Evolutionary conservation across 2,888 invertebrate species (phyloP).

Genomic region (Aromia moschata): DNA sequence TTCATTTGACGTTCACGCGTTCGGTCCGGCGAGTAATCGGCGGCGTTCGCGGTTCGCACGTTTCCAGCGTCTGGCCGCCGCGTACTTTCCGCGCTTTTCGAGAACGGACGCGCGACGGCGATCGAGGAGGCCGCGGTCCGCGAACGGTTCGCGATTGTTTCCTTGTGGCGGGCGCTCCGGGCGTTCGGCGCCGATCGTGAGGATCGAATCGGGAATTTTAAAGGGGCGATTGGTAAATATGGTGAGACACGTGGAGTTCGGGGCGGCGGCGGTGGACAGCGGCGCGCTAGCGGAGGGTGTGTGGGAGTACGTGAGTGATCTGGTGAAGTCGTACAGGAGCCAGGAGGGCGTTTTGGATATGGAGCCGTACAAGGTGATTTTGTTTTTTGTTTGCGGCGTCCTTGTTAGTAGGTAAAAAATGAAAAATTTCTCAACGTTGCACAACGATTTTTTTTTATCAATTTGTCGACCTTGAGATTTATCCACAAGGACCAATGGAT

Average conservation of each 20-base stretch:
- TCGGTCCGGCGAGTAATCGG: conserved; percentile 46
- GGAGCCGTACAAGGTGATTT: conserved; percentile 36
- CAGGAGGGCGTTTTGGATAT: conserved; percentile 42
- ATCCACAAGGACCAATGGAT: too few species aligned
- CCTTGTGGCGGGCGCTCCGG: too few species aligned
- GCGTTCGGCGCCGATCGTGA: too few species aligned
- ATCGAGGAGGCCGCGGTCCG: too few species aligned
- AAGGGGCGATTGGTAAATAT: too few species aligned
- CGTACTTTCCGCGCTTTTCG: conserved; percentile 38
- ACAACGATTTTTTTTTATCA: neutral
- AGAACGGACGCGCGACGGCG: neutral
- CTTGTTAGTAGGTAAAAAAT: neutral
- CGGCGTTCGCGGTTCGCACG: conserved; percentile 63
- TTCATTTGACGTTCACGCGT: conserved; percentile 61
- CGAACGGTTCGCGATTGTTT: too few species aligned
- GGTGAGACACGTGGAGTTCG: conserved; percentile 61
- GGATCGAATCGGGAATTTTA: neutral
- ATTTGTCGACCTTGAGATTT: too few species aligned
- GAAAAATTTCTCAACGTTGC: neutral
- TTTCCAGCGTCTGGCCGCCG: conserved; percentile 65
- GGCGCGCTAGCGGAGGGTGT: conserved; percentile 69
- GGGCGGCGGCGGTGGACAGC: conserved; percentile 66
- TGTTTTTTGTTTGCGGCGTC: neutral
- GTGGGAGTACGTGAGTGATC: conserved; percentile 74
- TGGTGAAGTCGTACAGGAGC: conserved; percentile 68